Base-by-base conservation (phyloP, 2,113 vertebrate species). In the Psettodes erumei region DNA sequence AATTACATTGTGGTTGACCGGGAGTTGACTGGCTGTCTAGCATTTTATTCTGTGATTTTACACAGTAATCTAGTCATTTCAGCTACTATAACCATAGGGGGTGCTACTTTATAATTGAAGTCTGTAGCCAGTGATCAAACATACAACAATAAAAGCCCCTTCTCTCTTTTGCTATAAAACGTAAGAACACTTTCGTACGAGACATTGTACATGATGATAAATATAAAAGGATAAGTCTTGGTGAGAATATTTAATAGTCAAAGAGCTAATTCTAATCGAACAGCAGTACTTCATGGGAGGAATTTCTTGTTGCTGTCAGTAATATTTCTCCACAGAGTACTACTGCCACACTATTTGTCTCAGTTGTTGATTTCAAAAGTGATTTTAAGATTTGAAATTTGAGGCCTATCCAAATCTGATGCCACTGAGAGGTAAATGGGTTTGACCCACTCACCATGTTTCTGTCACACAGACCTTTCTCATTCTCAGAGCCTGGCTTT, bases 21-120 rank as follows among this genome's bases (percentile, higher is more conserved):
- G 55, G 62, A 55, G 60, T 61, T 69, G 40, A 78, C 64, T 68
- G 9, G 4, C 51, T 43, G 30, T 61, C 19, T 54, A 21, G 9
- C 0, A 43, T 71, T 67, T 55, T 50, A 54, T 73, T 71, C 58
- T 13, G 19, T 71, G 63, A 9, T 25, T 38, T 77, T 71, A 33
- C 37, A 55, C n/a, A 59, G 35, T 63, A 54, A 47, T 72, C 64
- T 23, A 56, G 8, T 25, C 74, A 61, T 69, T 33, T 40, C 25
- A 69, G 42, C 51, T 13, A 30, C 47, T 76, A 61, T 79, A 43
- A 71, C 80, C 76, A 89, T 59, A 66, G 58, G 65, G 71, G 79
- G 81, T 56, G 74, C 82, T 75, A 63, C 64, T 75, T 58, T 43
- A 87, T 81, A 61, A 83, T 81, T 80, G 47, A 62, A 53, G 16